phyloP scores from a whole-genome alignment of 2,113 vertebrate genomes.

The Pedetes capensis region DNA sequence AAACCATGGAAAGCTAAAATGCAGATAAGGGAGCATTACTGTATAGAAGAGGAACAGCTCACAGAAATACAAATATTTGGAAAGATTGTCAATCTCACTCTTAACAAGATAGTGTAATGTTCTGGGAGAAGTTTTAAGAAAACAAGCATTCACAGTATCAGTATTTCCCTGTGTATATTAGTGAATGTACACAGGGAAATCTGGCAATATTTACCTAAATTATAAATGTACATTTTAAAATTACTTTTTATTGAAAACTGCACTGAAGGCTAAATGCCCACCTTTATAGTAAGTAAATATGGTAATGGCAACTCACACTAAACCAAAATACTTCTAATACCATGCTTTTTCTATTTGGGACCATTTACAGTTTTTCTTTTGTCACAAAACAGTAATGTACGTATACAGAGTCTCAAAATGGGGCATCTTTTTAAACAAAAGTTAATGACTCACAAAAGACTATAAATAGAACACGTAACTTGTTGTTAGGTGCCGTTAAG shows the following conservation, averaged over 20 bases:
- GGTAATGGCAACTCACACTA: slow-evolving; percentile 93
- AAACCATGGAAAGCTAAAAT: background rate
- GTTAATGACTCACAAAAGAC: slow-evolving; percentile 89
- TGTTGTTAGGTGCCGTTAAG: no score
- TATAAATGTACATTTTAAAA: slow-evolving; percentile 20
- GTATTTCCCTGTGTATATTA: no score
- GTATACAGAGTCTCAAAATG: slow-evolving; percentile 87
- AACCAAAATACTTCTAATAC: slow-evolving; percentile 90
- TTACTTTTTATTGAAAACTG: slow-evolving; percentile 96
- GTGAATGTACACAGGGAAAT: background rate
- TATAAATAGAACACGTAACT: slow-evolving; percentile 95
- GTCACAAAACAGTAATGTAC: slow-evolving; percentile 90
- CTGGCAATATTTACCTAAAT: background rate
- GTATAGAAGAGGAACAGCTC: background rate
- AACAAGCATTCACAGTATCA: background rate
- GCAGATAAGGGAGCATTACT: background rate
- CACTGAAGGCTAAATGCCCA: slow-evolving; percentile 98
- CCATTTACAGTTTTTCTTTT: slow-evolving; percentile 83
- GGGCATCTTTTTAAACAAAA: slow-evolving; percentile 89
- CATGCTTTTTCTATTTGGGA: slow-evolving; percentile 84
- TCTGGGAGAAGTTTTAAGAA: background rate
- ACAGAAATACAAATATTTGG: background rate
- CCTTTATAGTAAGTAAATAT: slow-evolving; percentile 99
- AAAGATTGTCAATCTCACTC: background rate
- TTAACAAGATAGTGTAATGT: background rate